phyloP scores from a whole-genome alignment of 2,888 invertebrate genomes.

The Drosophila diplacantha region DNA sequence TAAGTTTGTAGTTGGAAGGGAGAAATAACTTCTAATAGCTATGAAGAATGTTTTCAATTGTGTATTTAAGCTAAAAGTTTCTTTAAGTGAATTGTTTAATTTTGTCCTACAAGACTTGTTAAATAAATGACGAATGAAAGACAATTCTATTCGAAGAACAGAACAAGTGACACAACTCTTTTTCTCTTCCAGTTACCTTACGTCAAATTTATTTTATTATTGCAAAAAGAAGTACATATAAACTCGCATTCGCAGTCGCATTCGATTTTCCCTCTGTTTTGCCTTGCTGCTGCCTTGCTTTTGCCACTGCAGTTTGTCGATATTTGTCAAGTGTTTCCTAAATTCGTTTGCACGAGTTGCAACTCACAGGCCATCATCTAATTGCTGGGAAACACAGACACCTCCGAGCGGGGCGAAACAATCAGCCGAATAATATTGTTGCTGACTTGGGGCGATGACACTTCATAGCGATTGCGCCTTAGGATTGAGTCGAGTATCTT shows the following conservation, averaged over 20 bases:
- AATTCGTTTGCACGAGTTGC: constrained; percentile 51
- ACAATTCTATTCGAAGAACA: not conserved
- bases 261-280: not conserved
- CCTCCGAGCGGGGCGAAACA: constrained; percentile 39
- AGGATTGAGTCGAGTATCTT: constrained; percentile 32
- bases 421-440: constrained; percentile 57
- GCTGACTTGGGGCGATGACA: constrained; percentile 61
- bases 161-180: not conserved
- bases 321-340: constrained; percentile 46
- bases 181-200: not conserved
- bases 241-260: constrained; percentile 6
- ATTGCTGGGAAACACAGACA: constrained; percentile 53
- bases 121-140: not conserved
- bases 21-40: not conserved
- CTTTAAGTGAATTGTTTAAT: too few relatives aligned
- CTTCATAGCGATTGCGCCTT: constrained; percentile 43
- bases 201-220: not conserved
- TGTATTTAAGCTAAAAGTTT: not conserved
- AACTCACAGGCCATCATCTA: constrained; percentile 52
- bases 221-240: not conserved
- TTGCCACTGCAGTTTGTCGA: constrained; percentile 26
- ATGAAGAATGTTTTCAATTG: not conserved
- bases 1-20: not conserved
- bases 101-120: too few relatives aligned
- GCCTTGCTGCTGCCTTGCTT: constrained; percentile 2